phyloP scores from a whole-genome alignment of 2,797 vertebrate genomes.

The Heliangelus exortis region DNA sequence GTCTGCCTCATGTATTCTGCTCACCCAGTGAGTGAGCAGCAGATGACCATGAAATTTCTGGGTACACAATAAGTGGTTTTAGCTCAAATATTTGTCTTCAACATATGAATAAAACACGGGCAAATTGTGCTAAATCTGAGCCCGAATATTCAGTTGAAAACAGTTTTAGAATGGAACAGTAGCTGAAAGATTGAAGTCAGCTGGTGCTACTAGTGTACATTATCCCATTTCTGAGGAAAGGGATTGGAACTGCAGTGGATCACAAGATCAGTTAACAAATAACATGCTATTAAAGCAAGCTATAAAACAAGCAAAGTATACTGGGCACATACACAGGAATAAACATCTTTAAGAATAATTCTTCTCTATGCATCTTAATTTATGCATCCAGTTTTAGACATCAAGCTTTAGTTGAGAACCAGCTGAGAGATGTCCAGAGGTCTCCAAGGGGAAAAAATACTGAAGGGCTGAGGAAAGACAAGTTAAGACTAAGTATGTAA shows the following conservation, averaged over 20 bases:
- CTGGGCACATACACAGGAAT: background rate
- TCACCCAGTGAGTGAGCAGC: background rate
- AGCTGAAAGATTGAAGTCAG: background rate
- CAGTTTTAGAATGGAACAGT: background rate
- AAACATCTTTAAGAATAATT: background rate
- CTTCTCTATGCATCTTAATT: background rate
- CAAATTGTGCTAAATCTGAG: background rate
- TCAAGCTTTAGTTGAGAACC: background rate
- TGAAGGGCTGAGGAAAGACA: background rate
- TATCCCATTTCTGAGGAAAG: slow-evolving; percentile 3
- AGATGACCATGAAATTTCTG: background rate
- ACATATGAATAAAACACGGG: background rate
- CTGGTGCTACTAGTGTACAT: background rate
- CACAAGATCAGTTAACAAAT: background rate
- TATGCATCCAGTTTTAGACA: background rate
- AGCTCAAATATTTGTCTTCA: background rate
- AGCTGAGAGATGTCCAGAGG: background rate
- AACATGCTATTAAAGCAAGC: background rate
- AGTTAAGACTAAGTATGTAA: background rate
- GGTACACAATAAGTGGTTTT: background rate
- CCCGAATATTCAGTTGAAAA: background rate
- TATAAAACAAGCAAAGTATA: background rate
- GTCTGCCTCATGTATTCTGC: background rate
- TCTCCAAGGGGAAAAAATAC: background rate
- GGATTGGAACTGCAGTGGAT: background rate